Evolutionary conservation across 2,113 vertebrate species (phyloP).

Genomic region (Eptesicus fuscus): DNA sequence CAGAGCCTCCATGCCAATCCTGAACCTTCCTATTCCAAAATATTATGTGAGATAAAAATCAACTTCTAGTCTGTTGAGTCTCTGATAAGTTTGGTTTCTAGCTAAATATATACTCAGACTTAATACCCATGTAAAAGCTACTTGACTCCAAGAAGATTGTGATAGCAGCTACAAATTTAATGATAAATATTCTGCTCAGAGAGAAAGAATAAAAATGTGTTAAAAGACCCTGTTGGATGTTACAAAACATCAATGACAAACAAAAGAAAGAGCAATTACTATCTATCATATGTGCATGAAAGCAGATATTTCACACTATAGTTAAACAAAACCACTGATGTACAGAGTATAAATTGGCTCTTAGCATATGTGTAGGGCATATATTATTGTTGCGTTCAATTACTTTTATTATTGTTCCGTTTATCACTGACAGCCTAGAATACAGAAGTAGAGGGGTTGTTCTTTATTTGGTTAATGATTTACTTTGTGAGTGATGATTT

Average conservation of each 20-base stretch:
- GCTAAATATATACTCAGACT: neutral
- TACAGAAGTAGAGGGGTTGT: neutral
- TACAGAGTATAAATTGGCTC: neutral
- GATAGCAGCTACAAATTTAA: conserved; percentile 22
- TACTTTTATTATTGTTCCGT: conserved; percentile 46
- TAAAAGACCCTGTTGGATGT: conserved; percentile 26
- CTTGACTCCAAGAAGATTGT: neutral
- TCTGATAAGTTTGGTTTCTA: conserved; percentile 5
- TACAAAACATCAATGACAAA: conserved; percentile 25
- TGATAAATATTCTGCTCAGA: conserved; percentile 30
- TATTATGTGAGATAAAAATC: neutral
- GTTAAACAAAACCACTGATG: neutral
- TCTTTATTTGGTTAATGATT: conserved; percentile 46
- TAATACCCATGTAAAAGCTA: neutral
- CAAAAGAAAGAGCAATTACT: conserved; percentile 41
- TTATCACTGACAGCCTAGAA: conserved; percentile 29
- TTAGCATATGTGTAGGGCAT: neutral
- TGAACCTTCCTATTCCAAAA: neutral
- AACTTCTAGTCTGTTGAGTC: neutral
- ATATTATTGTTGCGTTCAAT: conserved; percentile 32
- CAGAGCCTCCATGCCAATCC: neutral
- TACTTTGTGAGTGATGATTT: conserved; percentile 28
- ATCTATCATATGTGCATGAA: neutral
- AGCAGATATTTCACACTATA: neutral
- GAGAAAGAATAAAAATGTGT: conserved; percentile 21